Conservation (phyloP, 2,797 vertebrate species). For the Anniella stebbinsi region DNA sequence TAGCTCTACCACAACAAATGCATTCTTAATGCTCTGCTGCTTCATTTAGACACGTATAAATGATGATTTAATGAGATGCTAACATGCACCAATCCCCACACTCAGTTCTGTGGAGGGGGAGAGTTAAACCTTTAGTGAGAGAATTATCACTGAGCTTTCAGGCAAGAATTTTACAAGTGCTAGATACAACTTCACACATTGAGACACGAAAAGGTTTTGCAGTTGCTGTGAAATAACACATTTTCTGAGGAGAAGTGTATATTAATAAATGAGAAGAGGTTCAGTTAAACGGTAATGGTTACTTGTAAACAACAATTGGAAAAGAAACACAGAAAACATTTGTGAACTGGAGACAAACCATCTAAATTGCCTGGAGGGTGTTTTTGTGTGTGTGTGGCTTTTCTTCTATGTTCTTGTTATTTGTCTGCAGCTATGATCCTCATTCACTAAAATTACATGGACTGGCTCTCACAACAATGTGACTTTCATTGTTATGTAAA, state of each 20-base stretch:
- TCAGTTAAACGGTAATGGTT: neutral
- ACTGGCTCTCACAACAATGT: neutral
- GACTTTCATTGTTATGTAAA: neutral
- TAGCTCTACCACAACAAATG: slow-evolving; percentile 22
- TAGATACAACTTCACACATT: neutral
- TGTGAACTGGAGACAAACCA: neutral
- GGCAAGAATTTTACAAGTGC: slow-evolving; percentile 18
- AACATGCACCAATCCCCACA: neutral
- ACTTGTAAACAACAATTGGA: neutral
- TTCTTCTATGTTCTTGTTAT: neutral
- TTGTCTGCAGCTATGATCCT: neutral
- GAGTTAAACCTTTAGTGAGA: neutral
- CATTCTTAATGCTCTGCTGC: slow-evolving; percentile 25
- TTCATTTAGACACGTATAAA: slow-evolving; percentile 8
- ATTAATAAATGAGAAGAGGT: neutral
- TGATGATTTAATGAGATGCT: slow-evolving; percentile 12
- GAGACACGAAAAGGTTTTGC: neutral
- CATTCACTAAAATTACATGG: neutral
- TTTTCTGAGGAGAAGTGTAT: neutral
- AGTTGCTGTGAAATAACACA: slow-evolving; percentile 8
- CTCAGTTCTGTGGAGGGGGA: neutral
- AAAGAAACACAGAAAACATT: slow-evolving; percentile 11
- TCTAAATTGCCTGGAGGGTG: neutral
- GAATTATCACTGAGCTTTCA: slow-evolving; percentile 34
- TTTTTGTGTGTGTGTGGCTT: neutral